Evolutionary conservation across 2,888 invertebrate species (phyloP).

Genomic region (Drosophila rubida): DNA sequence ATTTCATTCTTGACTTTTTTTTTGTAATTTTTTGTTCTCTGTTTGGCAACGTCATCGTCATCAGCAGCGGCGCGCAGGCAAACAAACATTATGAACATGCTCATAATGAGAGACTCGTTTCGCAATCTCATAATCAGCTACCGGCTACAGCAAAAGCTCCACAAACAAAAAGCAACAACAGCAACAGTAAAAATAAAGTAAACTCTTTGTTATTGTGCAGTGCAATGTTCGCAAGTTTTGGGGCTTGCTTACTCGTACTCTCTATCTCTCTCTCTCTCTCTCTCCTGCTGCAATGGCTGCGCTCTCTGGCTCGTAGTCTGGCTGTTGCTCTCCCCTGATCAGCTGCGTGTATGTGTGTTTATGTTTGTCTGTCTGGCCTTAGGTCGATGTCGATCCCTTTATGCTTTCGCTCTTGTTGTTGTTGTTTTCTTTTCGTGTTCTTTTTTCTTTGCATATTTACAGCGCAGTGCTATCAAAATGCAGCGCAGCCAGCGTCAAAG

Average conservation of each 20-base stretch:
- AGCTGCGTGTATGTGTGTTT: conserved; percentile 50
- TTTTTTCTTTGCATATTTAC: conserved; percentile 55
- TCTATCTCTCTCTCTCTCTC: conserved; percentile 15
- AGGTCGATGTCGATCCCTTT: conserved; percentile 70
- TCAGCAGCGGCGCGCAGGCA: conserved; percentile 4
- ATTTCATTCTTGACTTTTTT: conserved; percentile 72
- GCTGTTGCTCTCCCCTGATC: conserved; percentile 45
- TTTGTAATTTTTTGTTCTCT: too few relatives aligned
- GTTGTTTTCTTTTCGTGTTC: conserved; percentile 13
- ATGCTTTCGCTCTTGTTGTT: conserved; percentile 36
- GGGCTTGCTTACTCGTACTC: conserved; percentile 39
- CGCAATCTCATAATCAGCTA: conserved; percentile 78
- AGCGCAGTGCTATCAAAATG: conserved; percentile 67
- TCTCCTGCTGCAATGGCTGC: conserved; percentile 1
- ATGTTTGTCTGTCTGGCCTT: conserved; percentile 35
- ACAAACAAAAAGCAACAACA: conserved; percentile 22
- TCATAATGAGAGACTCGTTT: conserved; percentile 69
- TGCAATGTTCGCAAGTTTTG: conserved; percentile 72
- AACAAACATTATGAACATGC: conserved; percentile 58
- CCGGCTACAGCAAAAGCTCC: conserved; percentile 52
- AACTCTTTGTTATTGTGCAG: conserved; percentile 49
- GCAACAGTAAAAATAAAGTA: conserved; percentile 16
- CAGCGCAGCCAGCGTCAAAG: conserved; percentile 62
- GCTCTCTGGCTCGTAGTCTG: conserved; percentile 9
- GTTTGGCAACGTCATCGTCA: conserved; percentile 77